Evolutionary conservation across 2,797 vertebrate species (phyloP).

Genomic region (Echiichthys vipera): DNA sequence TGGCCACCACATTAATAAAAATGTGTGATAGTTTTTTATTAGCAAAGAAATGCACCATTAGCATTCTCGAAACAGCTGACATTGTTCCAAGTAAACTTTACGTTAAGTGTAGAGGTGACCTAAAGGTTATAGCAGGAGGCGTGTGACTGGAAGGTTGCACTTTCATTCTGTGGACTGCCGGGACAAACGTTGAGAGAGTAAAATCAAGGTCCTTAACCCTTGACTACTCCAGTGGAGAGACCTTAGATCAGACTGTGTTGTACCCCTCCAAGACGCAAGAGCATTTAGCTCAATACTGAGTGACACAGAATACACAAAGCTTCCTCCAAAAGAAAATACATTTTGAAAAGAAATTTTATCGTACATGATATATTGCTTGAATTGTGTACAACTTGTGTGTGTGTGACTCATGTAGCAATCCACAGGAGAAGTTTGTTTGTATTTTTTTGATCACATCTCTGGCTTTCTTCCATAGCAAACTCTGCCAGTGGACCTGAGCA

Average conservation of each 20-base stretch:
- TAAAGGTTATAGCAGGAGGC: too few species aligned
- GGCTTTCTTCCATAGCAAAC: conserved; percentile 86
- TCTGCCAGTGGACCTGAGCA: conserved; percentile 97
- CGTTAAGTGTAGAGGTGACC: too few species aligned
- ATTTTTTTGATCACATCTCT: conserved; percentile 23
- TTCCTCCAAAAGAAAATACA: background rate
- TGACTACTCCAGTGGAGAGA: background rate
- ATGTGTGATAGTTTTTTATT: too few species aligned
- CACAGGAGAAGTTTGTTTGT: background rate
- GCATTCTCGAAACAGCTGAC: background rate
- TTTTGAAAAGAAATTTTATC: background rate
- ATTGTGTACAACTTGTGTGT: background rate
- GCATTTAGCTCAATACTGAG: background rate
- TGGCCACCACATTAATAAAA: background rate
- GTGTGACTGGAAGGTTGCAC: too few species aligned
- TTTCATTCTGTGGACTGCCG: too few species aligned
- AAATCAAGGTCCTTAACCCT: background rate
- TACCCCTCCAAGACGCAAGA: too few species aligned
- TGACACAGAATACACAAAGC: background rate
- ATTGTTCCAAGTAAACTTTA: too few species aligned
- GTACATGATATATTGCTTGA: background rate
- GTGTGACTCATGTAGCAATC: conserved; percentile 10
- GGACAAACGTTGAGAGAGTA: background rate
- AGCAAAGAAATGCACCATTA: background rate
- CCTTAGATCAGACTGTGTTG: background rate